Evolutionary conservation across 1,140 invertebrate species (phyloP), one percentile per base, ranked within the genome.

Genomic region (Sitobion miscanthi): DNA sequence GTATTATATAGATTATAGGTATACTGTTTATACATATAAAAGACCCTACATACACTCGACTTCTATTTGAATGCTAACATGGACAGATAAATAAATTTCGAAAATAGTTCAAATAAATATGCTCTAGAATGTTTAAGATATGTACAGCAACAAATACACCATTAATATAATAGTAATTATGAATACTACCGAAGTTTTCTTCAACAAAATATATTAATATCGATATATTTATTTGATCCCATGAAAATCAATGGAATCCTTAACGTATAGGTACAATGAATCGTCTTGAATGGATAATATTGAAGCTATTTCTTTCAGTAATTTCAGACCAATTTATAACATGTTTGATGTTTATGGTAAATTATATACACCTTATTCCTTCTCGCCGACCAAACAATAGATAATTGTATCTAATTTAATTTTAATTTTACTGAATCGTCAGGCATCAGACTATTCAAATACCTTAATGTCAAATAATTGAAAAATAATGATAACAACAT

Each of bases 261-360:
- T 8, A 42, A 45, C 88, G 1, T 7, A 54, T 54, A 54, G 21
- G 25, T n/a, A 62, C 23, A 35, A 62, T n/a, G 42, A 45, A 69
- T 90, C 38, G 17, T 90, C 14, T 90, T 11, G 11, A 62, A 62
- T n/a, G 38, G 17, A 90, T 89, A 69, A 45, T 90, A 90, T 90
- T 62, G 14, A 90, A 90, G 69, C 38, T 42, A 89, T 57, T 89
- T 57, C 57, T 90, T 90, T 90, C 14, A 30, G 38, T 69, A 90
- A 90, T 90, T 57, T 20, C 54, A n/a, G 25, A n/a, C 45, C 57
- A 0, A 62, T 90, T 30, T 45, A 62, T 62, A 30, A n/a, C 14
- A 69, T 45, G 38, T 90, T 69, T 62, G 45, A 90, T 45, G 38
- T 90, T 90, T 62, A 62, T 45, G 38, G 89, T 90, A 69, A 69